phyloP scores from a whole-genome alignment of 2,888 invertebrate genomes.

The Agrilus cyanescens region DNA sequence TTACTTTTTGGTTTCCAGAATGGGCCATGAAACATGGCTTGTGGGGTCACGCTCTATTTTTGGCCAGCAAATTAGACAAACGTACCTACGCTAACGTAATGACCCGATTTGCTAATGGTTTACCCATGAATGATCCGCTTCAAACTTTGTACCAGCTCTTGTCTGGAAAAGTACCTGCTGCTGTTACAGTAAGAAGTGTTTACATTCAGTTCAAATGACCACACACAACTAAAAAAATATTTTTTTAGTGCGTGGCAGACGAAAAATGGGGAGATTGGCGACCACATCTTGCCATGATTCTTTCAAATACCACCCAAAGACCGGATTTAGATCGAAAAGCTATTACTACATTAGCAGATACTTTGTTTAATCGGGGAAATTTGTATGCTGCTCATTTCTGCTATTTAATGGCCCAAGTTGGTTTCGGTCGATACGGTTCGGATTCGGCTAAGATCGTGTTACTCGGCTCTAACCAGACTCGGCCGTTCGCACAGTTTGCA shows the following conservation, averaged over 20 bases:
- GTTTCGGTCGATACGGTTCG: constrained; percentile 38
- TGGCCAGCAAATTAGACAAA: constrained; percentile 78
- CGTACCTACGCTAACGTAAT: constrained; percentile 75
- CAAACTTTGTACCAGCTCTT: constrained; percentile 90
- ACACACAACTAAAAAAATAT: constrained; percentile 1
- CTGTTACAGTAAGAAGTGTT: constrained; percentile 50
- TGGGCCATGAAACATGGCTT: constrained; percentile 79
- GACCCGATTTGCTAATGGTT: constrained; percentile 78
- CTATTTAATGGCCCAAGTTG: constrained; percentile 75
- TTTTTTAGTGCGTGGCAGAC: constrained; percentile 49
- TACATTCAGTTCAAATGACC: neutral
- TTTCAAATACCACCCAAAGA: constrained; percentile 69
- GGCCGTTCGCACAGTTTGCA: constrained; percentile 54
- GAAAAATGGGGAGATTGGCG: constrained; percentile 89
- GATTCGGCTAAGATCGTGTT: constrained; percentile 60
- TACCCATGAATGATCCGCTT: constrained; percentile 74
- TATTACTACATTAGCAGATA: constrained; percentile 65
- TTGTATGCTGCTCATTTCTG: constrained; percentile 91
- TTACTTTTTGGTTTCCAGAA: constrained; percentile 42
- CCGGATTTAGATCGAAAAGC: constrained; percentile 69
- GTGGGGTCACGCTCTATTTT: constrained; percentile 91
- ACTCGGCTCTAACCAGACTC: constrained; percentile 61
- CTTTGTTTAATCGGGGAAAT: constrained; percentile 61
- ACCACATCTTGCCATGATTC: constrained; percentile 90
- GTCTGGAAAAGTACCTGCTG: constrained; percentile 67